phyloP scores from a whole-genome alignment of 2,888 invertebrate species.

The Pollenia labialis region DNA sequence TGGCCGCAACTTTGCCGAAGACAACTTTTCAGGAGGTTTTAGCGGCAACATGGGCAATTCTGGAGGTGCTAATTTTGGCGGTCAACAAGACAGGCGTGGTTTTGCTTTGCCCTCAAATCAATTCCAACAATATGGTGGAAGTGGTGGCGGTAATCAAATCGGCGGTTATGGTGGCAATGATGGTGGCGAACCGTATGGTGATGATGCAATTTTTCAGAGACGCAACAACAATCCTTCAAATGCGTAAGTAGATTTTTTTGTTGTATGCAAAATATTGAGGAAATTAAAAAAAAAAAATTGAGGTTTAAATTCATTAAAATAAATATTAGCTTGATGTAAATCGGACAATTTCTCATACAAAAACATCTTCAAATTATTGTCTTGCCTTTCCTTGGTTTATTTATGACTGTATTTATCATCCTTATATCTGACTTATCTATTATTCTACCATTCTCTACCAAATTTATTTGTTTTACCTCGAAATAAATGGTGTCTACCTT shows the following conservation, averaged over 20 bases:
- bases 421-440: too few relatives aligned
- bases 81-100: slow-evolving; percentile 82
- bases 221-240: slow-evolving; percentile 77
- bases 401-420: too few relatives aligned
- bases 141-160: slow-evolving; percentile 68
- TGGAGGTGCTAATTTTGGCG: slow-evolving; percentile 71
- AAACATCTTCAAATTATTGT: too few relatives aligned
- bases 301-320: too few relatives aligned
- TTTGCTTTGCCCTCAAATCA: slow-evolving; percentile 80
- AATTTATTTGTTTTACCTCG: too few relatives aligned
- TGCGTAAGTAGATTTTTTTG: slow-evolving; percentile 69
- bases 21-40: slow-evolving; percentile 73
- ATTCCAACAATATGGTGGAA: slow-evolving; percentile 74
- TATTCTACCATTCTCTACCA: neutral
- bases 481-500: too few relatives aligned
- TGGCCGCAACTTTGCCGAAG: slow-evolving; percentile 78
- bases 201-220: slow-evolving; percentile 85
- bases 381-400: too few relatives aligned
- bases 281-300: neutral
- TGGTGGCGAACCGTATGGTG: slow-evolving; percentile 20
- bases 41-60: slow-evolving; percentile 74
- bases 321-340: too few relatives aligned
- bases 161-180: slow-evolving; percentile 82
- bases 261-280: neutral
- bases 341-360: too few relatives aligned